These are phyloP conservation scores for Conus betulinus DNA, from an alignment of 1,140 invertebrate species.

Conservation along the genomic window DNA sequence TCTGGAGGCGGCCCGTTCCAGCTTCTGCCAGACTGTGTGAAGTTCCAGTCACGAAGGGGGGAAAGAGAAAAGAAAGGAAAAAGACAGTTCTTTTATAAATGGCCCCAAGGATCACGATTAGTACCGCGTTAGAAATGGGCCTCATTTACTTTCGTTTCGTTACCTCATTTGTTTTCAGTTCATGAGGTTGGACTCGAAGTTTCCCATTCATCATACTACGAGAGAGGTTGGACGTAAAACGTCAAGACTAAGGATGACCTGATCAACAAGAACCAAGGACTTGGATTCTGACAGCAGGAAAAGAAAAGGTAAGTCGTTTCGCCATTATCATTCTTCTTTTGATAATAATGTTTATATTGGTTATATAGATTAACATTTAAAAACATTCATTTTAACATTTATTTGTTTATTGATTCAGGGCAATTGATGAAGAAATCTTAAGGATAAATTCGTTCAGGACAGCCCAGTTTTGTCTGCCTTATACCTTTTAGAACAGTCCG, in stretches of 20 bases:
- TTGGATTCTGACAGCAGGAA: neutral
- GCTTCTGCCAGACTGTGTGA: neutral
- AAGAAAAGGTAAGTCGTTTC: neutral
- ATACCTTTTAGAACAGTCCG: too few relatives aligned
- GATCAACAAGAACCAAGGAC: neutral
- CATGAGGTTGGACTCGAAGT: neutral
- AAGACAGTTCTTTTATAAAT: neutral
- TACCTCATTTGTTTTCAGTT: neutral
- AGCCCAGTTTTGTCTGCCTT: too few relatives aligned
- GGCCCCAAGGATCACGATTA: neutral
- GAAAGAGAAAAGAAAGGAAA: neutral
- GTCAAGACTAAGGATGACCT: neutral
- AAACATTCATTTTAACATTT: too few relatives aligned
- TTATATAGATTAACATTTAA: too few relatives aligned
- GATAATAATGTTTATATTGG: too few relatives aligned
- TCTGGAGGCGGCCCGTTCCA: neutral
- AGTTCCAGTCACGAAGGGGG: neutral
- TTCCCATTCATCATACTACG: neutral
- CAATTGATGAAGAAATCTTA: too few relatives aligned
- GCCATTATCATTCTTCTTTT: neutral
- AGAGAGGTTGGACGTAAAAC: neutral
- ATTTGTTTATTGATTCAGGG: too few relatives aligned
- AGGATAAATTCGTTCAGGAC: too few relatives aligned
- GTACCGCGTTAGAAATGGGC: neutral
- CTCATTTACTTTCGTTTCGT: too few relatives aligned